Conservation (phyloP, 2,888 invertebrate species). For the Amphimallon solstitiale region DNA sequence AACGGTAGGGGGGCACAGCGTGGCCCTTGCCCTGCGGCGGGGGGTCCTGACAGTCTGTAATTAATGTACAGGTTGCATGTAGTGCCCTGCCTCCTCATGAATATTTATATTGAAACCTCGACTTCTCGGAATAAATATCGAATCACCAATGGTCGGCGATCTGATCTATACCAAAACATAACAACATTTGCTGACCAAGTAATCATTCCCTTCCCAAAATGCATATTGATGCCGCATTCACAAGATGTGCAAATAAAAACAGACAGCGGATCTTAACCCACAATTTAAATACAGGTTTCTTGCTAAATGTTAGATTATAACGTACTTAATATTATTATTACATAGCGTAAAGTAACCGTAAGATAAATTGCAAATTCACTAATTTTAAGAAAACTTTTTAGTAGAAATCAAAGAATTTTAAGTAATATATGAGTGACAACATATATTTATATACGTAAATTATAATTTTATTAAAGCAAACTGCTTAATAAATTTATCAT, state of each 20-base stretch:
- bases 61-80: slow-evolving; percentile 61
- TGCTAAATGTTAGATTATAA: too few relatives aligned
- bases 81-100: slow-evolving; percentile 54
- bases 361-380: too few relatives aligned
- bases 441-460: too few relatives aligned
- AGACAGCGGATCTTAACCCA: neutral
- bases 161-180: slow-evolving; percentile 34
- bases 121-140: slow-evolving; percentile 41
- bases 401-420: too few relatives aligned
- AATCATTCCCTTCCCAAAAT: neutral
- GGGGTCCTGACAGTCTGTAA: slow-evolving; percentile 56
- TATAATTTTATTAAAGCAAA: too few relatives aligned
- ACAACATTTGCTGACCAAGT: slow-evolving; percentile 23
- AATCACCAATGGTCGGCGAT: slow-evolving; percentile 39
- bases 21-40: slow-evolving; percentile 48
- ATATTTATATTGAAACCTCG: slow-evolving; percentile 48
- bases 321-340: too few relatives aligned
- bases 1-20: slow-evolving; percentile 46
- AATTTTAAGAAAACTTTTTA: too few relatives aligned
- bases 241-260: neutral
- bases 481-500: too few relatives aligned
- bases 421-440: too few relatives aligned
- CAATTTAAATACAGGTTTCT: too few relatives aligned
- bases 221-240: neutral
- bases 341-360: too few relatives aligned